Percentiles rank a stretch among this genome's conserved stretches.
phyloP scores from a whole-genome alignment of 2,113 vertebrate genomes.

The Melanerpes aurifrons region DNA sequence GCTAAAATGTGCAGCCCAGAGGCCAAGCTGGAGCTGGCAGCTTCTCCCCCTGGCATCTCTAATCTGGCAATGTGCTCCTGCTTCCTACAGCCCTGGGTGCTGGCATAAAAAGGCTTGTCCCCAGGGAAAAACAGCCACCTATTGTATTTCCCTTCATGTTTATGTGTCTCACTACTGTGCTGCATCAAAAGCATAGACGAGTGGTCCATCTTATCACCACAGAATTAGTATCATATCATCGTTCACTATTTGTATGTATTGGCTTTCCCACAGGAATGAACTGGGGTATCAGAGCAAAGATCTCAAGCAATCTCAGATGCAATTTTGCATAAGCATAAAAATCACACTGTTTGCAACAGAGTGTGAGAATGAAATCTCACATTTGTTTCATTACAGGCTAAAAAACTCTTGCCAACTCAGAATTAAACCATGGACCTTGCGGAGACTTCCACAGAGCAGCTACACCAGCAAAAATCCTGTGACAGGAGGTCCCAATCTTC shows the following conservation, averaged over 20 bases:
- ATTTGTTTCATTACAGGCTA: neutral
- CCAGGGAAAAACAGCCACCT: neutral
- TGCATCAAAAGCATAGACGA: neutral
- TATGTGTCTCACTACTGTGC: rapidly evolving
- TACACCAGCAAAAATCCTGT: neutral
- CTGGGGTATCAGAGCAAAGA: neutral
- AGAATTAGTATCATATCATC: neutral
- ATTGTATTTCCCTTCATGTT: neutral
- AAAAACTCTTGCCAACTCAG: neutral
- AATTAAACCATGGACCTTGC: neutral
- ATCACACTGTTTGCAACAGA: neutral
- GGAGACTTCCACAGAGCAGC: neutral
- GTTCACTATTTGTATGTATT: neutral
- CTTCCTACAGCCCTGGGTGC: neutral
- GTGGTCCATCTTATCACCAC: neutral
- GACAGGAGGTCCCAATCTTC: neutral
- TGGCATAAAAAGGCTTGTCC: neutral
- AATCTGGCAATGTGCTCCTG: neutral
- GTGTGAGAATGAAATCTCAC: neutral
- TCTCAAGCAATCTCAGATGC: neutral
- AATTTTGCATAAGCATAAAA: neutral
- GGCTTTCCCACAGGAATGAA: neutral
- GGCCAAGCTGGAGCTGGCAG: conserved; percentile 26
- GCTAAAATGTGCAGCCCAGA: neutral
- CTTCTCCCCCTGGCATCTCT: neutral